Percentiles rank a stretch among this genome's conserved stretches.
Evolutionary conservation across 2,888 invertebrate species (phyloP).

Genomic region (Dioctria linearis): DNA sequence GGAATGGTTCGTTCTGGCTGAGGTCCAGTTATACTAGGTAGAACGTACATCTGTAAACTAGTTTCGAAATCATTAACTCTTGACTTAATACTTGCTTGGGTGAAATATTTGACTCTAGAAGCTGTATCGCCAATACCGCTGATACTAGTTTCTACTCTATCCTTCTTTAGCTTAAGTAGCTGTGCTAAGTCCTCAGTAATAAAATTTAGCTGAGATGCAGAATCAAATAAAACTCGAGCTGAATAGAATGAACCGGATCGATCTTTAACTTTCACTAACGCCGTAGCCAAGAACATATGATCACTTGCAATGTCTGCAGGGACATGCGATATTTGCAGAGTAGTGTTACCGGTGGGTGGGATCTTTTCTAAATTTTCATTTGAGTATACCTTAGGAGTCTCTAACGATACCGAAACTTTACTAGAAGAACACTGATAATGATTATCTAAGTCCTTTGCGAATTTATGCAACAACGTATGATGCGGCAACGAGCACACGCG

Average conservation of each 20-base stretch:
- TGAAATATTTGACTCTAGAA: too few relatives aligned
- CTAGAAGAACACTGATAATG: not conserved
- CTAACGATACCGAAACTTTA: not conserved
- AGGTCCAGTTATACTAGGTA: not conserved
- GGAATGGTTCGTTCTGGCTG: conserved; percentile 7
- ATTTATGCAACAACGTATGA: too few relatives aligned
- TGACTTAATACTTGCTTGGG: not conserved
- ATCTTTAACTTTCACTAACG: not conserved
- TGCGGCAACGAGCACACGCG: too few relatives aligned
- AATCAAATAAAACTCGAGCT: too few relatives aligned
- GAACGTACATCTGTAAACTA: not conserved
- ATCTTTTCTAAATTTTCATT: not conserved
- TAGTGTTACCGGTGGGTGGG: not conserved
- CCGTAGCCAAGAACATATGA: not conserved
- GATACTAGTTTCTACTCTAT: too few relatives aligned
- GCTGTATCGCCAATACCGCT: too few relatives aligned
- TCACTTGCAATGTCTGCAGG: not conserved
- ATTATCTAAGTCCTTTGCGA: too few relatives aligned
- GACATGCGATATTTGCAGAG: not conserved
- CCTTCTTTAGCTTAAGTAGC: too few relatives aligned
- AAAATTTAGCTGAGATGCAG: too few relatives aligned
- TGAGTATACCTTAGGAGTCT: not conserved
- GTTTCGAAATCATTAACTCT: not conserved
- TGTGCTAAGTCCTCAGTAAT: too few relatives aligned
- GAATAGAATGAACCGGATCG: not conserved